Evolutionary conservation across 2,113 vertebrate genomes (phyloP), one percentile per base, ranked within the genome.

Genomic region (Lates calcarifer): DNA sequence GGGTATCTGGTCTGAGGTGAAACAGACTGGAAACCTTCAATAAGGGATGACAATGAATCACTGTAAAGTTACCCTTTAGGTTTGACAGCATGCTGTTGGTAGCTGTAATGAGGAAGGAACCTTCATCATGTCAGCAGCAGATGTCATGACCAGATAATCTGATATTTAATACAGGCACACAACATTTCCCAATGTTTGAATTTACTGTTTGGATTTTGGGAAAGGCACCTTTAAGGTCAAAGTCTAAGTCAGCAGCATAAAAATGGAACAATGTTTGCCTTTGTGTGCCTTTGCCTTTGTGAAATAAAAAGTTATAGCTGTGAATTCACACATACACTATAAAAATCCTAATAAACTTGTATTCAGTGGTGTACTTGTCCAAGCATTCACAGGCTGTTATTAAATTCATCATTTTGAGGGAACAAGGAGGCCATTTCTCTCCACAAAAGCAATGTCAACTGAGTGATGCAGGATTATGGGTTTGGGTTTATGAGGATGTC

Each of bases 401-500:
- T 70, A 70, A 77, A 83, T 65, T 65, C 31, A 83, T 86, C 62
- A 74, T 67, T 63, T 47, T 41, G 28, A 74, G 45, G 67, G 68
- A 81, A 66, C 64, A 67, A 29, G 47, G 45, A 81, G 51, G 33
- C n/a, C 17, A 51, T 86, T 83, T 56, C 57, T 88, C 82, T 76
- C 57, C 49, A 53, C 55, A 82, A 47, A 78, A 43, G 63, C 81
- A 74, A 66, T 35, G 75, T 67, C 63, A 47, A 43, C 17, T 22
- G 72, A 74, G 75, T 28, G 18, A 45, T 18, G n/a, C 39, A 28
- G 69, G 73, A 70, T 74, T 74, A 78, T 75, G 47, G 63, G 12
- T 67, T 61, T 43, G 45, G 37, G 39, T 78, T 88, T 77, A 83
- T 66, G 68, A 49, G 57, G 29, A 56, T 17, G 67, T 65, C 62